phyloP scores from a whole-genome alignment of 2,113 vertebrate species.

The Helogale parvula region DNA sequence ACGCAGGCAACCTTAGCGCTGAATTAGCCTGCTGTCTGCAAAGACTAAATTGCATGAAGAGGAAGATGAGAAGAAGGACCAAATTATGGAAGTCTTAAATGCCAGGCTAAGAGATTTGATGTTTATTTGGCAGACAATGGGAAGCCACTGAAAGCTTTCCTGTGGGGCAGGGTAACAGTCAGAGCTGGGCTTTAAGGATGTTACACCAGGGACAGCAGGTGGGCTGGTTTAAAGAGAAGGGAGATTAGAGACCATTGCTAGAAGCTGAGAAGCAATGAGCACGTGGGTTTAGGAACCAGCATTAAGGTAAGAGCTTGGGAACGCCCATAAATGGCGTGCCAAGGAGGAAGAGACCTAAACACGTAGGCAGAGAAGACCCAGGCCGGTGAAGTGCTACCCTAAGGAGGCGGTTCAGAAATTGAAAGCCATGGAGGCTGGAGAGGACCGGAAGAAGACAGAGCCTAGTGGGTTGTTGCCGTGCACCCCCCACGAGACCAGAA shows the following conservation, averaged over 20 bases:
- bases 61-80: not conserved
- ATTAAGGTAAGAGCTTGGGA: not conserved
- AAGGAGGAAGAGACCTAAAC: not conserved
- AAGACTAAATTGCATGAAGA: not conserved
- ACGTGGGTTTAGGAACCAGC: not conserved
- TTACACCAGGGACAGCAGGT: not conserved
- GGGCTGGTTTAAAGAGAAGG: not conserved
- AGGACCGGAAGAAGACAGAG: not conserved
- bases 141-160: not conserved
- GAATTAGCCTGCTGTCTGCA: not conserved
- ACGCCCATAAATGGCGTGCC: not conserved
- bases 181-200: not conserved
- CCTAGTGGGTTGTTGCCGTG: not conserved
- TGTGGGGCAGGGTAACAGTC: not conserved
- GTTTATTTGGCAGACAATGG: not conserved
- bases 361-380: not conserved
- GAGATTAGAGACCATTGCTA: not conserved
- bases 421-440: not conserved
- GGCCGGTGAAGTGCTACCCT: accelerated
- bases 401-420: not conserved
- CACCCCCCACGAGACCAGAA: not conserved
- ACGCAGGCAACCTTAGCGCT: not conserved
- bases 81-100: not conserved
- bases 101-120: not conserved
- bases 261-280: constrained; percentile 5